These are phyloP conservation scores for Palythoa grandiflora DNA, from an alignment of 92 coral and sea anemone species.

Conservation along the genomic window DNA sequence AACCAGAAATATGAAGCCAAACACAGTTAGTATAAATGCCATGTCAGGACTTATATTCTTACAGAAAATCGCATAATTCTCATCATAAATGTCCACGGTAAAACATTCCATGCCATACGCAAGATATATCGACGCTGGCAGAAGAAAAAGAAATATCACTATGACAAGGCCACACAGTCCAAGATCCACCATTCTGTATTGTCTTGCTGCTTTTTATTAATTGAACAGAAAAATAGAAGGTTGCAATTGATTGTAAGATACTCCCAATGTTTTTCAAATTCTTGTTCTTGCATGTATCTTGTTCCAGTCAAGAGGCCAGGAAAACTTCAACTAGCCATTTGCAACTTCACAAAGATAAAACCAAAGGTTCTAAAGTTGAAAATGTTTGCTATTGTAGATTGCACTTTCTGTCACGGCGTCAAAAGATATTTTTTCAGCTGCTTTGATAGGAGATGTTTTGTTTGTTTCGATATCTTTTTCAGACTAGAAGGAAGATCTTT, in stretches of 20 bases:
- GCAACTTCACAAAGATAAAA: neutral
- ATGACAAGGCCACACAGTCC: slow-evolving; percentile 26
- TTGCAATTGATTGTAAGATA: neutral
- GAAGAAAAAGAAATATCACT: neutral
- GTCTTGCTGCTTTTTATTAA: neutral
- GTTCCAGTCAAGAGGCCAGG: neutral
- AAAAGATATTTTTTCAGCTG: slow-evolving; percentile 33
- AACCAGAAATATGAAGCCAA: slow-evolving; percentile 23
- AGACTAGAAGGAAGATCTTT: neutral
- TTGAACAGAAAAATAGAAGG: neutral
- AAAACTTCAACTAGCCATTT: neutral
- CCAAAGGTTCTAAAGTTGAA: neutral
- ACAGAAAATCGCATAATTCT: neutral
- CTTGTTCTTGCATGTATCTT: neutral
- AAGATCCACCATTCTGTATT: slow-evolving; percentile 4
- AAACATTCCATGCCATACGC: slow-evolving; percentile 11
- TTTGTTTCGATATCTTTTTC: slow-evolving; percentile 5
- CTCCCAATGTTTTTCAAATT: neutral
- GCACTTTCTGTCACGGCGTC: slow-evolving; percentile 21
- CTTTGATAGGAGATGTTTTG: neutral
- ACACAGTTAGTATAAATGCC: slow-evolving; percentile 28
- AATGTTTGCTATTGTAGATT: slow-evolving; percentile 2
- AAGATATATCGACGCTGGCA: slow-evolving; percentile 17
- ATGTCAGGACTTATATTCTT: slow-evolving; percentile 28
- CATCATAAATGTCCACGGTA: too few relatives aligned